Base-by-base conservation (phyloP, 2,888 invertebrate species). In the Tipula vernalis region DNA sequence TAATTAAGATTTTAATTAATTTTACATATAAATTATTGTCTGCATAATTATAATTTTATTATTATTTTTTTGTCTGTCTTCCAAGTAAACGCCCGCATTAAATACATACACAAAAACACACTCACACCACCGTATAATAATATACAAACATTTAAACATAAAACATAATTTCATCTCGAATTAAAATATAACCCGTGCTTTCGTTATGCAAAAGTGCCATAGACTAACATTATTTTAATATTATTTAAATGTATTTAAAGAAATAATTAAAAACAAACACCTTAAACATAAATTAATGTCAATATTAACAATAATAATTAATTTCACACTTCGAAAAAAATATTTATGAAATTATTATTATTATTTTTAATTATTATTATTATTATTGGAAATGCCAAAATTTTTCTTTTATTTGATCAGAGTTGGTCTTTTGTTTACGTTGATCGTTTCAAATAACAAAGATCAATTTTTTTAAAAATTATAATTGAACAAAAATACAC, bases 381-480 rank as follows among this genome's bases (percentile, higher is more conserved):
- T 71, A 71, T 71, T 71, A 71, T 71, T 71, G 71, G 71, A 71
- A 71, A 71, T 71, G 71, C 28, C 71, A 71, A 71, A 71, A 71
- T 18, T 71, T 28, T 71, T 71, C 71, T 71, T 71, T 71, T 71
- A 71, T 71, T 28, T 71, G n/a, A 28, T 71, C 28, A 28, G 28
- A 28, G 28, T 28, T 28, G 71, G 28, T 28, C 18, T 28, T 71
- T 28, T 71, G 71, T 71, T 71, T 71, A 71, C 71, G 71, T 71
- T 71, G 71, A 71, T 71, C 71, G 71, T 71, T 71, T 71, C 71
- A 71, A 71, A 71, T 71, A 71, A 71, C 71, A 71, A 71, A 71
- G 71, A 71, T 71, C 28, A 28, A 71, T 71, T 71, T 71, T 71
- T 28, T 28, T 28, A 28, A 28, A 28, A 28, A n/a, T n/a, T 51